phyloP scores from a whole-genome alignment of 2,797 vertebrate species.

The Jordanella pulchra region DNA sequence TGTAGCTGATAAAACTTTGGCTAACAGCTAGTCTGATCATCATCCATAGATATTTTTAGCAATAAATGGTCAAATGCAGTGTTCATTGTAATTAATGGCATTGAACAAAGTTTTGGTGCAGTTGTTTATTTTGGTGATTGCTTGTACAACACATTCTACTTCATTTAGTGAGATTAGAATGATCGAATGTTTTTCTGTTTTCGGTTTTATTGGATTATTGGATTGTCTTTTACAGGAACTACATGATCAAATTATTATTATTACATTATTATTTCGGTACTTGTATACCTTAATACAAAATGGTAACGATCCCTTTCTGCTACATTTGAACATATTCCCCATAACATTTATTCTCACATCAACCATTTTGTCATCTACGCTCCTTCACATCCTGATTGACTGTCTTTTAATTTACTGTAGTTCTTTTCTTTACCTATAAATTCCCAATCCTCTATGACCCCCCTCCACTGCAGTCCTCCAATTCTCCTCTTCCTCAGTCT shows the following conservation, averaged over 20 bases:
- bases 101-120: neutral
- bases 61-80: neutral
- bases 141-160: neutral
- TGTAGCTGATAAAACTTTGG: neutral
- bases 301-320: neutral
- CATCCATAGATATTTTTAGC: neutral
- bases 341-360: neutral
- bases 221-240: too few relatives aligned
- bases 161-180: neutral
- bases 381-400: constrained; percentile 3
- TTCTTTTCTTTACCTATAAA: constrained; percentile 6
- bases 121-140: neutral
- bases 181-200: neutral
- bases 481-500: constrained; percentile 54
- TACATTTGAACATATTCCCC: constrained; percentile 9
- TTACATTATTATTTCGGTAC: too few relatives aligned
- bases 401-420: neutral
- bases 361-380: neutral
- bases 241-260: too few relatives aligned
- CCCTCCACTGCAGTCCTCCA: constrained; percentile 28
- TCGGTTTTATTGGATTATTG: neutral
- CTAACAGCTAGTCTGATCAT: neutral
- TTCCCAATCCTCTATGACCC: constrained; percentile 36
- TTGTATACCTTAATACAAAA: constrained; percentile 1
- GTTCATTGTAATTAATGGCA: neutral